phyloP scores from a whole-genome alignment of 1,140 invertebrate genomes.

The Chionoecetes opilio region DNA sequence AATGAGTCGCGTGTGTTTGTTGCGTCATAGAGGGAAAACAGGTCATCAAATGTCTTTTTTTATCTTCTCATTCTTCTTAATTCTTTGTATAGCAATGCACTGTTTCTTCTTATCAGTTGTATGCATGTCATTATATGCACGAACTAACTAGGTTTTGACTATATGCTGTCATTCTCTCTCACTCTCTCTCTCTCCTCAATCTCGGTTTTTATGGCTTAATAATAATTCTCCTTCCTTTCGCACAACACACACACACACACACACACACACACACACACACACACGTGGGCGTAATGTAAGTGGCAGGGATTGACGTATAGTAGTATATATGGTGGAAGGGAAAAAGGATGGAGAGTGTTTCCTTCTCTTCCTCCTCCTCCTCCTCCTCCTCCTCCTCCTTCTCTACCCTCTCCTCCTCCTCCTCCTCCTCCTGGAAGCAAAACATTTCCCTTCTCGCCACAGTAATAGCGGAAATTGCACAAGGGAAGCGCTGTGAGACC shows the following conservation, averaged over 20 bases:
- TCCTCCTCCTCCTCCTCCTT: neutral
- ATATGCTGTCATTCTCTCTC: neutral
- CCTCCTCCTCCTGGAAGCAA: conserved; percentile 50
- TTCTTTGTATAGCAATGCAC: neutral
- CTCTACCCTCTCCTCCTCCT: conserved; percentile 19
- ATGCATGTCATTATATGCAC: no score
- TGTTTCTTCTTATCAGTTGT: conserved; percentile 13
- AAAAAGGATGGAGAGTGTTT: neutral
- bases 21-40: no score
- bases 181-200: conserved; percentile 5
- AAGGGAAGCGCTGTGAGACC: conserved; percentile 59
- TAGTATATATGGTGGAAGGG: neutral
- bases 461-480: conserved; percentile 69
- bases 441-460: conserved; percentile 67
- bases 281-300: neutral
- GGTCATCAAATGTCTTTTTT: no score
- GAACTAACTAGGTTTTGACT: neutral
- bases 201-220: neutral
- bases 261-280: no score
- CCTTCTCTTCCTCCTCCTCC: neutral
- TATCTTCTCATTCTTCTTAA: neutral
- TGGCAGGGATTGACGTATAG: no score
- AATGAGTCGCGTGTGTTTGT: no score
- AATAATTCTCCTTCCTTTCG: neutral
- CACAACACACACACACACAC: neutral